Evolutionary conservation across 2,797 vertebrate genomes (phyloP).

Genomic region (Gymnoscopelus braueri): DNA sequence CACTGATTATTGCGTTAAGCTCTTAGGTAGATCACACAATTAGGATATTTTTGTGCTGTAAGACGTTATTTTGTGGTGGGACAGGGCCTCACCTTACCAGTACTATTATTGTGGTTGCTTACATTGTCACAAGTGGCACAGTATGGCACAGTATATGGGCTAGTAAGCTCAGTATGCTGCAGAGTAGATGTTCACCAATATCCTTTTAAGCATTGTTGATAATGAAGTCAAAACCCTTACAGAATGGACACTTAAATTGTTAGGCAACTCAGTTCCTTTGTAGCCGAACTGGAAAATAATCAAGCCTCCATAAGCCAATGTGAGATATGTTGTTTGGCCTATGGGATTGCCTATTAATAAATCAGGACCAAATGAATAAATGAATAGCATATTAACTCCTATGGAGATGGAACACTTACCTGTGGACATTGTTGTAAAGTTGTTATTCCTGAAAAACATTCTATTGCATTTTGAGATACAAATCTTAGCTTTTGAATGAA

Average conservation of each 20-base stretch:
- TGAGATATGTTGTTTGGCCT: background rate
- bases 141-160: too few relatives aligned
- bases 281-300: too few relatives aligned
- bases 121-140: too few relatives aligned
- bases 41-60: conserved; percentile 1
- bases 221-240: too few relatives aligned
- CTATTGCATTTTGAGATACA: conserved; percentile 33
- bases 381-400: background rate
- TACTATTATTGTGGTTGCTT: too few relatives aligned
- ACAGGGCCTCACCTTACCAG: too few relatives aligned
- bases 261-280: too few relatives aligned
- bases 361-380: background rate
- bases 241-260: too few relatives aligned
- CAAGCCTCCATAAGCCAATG: background rate
- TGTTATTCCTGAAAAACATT: conserved; percentile 13
- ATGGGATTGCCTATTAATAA: background rate
- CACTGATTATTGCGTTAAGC: conserved; percentile 44
- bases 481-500: conserved; percentile 44
- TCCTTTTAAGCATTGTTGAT: too few relatives aligned
- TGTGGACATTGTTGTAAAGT: background rate
- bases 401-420: background rate
- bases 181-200: too few relatives aligned
- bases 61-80: conserved; percentile 18
- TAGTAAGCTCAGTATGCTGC: too few relatives aligned
- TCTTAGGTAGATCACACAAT: conserved; percentile 18